These are phyloP conservation scores for Tauraco erythrolophus DNA, from an alignment of 2,113 vertebrate genomes.

Conservation along the genomic window DNA sequence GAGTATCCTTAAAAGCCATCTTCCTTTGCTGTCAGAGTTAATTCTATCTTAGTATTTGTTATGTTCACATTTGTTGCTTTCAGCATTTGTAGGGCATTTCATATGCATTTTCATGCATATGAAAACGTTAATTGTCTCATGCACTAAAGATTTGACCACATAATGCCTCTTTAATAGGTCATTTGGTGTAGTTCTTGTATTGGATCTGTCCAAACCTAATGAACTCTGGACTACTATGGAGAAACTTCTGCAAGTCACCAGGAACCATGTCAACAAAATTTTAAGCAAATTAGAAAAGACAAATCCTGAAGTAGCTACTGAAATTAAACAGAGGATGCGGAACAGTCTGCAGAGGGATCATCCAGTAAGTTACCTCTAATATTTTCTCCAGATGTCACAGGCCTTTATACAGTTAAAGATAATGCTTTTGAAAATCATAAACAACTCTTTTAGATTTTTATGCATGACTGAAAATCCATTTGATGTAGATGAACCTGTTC, in stretches of 20 bases:
- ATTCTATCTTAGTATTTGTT: background rate
- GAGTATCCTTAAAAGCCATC: background rate
- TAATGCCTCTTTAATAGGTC: conserved; percentile 76
- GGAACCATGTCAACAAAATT: conserved; percentile 81
- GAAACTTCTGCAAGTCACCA: conserved; percentile 84
- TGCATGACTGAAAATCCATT: conserved; percentile 77
- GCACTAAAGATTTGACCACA: background rate
- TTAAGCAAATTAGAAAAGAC: conserved; percentile 77
- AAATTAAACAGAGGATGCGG: conserved; percentile 72
- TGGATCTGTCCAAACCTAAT: conserved; percentile 93
- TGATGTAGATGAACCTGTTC: conserved; percentile 79
- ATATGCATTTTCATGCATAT: too few relatives aligned
- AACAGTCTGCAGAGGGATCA: conserved; percentile 86
- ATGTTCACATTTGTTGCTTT: background rate
- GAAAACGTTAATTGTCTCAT: background rate
- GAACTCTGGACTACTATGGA: conserved; percentile 92
- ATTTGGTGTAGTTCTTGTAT: conserved; percentile 87
- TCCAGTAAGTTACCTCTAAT: conserved; percentile 82
- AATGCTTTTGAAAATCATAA: conserved; percentile 67
- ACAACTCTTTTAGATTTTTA: conserved; percentile 75
- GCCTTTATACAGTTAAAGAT: conserved; percentile 57
- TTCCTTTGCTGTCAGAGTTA: background rate
- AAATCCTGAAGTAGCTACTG: conserved; percentile 77
- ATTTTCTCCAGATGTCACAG: conserved; percentile 58
- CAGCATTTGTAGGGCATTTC: background rate